Evolutionary conservation across 2,113 vertebrate genomes (phyloP).

Genomic region (Eptesicus fuscus): DNA sequence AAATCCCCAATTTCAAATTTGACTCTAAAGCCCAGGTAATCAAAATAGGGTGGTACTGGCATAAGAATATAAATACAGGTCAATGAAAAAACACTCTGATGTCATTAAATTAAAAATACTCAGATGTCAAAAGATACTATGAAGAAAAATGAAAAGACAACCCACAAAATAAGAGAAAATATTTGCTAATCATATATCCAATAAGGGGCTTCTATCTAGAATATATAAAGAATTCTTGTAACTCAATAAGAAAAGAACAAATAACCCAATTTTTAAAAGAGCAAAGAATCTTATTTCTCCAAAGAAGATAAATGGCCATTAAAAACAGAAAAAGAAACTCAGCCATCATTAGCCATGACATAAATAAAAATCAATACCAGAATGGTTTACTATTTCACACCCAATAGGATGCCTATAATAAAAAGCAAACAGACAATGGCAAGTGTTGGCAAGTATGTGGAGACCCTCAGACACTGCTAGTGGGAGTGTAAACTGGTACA

Average conservation of each 20-base stretch:
- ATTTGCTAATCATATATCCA: not conserved
- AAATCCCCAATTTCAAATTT: not conserved
- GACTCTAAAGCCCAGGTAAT: not conserved
- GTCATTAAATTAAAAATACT: not conserved
- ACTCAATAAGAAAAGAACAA: not conserved
- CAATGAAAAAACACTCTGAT: not conserved
- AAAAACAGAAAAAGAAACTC: not conserved
- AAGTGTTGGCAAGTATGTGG: not conserved
- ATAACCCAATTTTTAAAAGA: not conserved
- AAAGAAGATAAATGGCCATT: not conserved
- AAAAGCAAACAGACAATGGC: not conserved
- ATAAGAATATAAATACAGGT: not conserved
- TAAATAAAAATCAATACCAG: not conserved
- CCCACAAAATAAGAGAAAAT: not conserved
- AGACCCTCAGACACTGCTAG: not conserved
- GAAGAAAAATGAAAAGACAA: not conserved
- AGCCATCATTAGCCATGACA: not conserved
- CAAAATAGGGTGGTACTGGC: not conserved
- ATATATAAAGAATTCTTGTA: not conserved
- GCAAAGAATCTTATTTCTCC: not conserved
- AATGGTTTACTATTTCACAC: not conserved
- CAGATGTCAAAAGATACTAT: not conserved
- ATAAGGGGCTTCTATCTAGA: not conserved
- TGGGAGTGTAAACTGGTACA: not conserved
- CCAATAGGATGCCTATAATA: not conserved